Evolutionary conservation across 2,113 vertebrate genomes (phyloP).

Genomic region (Nannobrachium achirus): DNA sequence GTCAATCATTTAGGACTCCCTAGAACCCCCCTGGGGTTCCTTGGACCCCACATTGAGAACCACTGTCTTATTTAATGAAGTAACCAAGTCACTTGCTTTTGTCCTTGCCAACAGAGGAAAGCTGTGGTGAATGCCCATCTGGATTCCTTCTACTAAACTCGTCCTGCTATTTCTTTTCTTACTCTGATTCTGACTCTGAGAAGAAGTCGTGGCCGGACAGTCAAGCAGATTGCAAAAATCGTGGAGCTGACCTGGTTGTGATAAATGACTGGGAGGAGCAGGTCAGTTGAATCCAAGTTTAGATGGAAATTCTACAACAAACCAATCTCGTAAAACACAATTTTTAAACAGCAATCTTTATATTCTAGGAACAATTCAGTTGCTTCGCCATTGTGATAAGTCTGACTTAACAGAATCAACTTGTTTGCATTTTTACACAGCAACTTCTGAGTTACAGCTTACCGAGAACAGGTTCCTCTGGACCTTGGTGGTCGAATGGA

Average conservation of each 20-base stretch:
- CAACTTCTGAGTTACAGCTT: slow-evolving; percentile 17
- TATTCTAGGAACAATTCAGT: neutral
- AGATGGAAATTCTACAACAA: neutral
- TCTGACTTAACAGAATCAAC: neutral
- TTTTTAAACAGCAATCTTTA: neutral
- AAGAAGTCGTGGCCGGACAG: slow-evolving; percentile 63
- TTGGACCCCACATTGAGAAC: too few relatives aligned
- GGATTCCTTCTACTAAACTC: slow-evolving; percentile 57
- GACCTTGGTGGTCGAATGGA: slow-evolving; percentile 39
- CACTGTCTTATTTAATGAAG: too few relatives aligned
- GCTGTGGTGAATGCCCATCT: slow-evolving; percentile 55
- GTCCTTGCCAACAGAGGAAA: slow-evolving; percentile 54
- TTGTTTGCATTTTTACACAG: slow-evolving; percentile 35
- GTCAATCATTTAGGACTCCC: too few relatives aligned
- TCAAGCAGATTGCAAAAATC: slow-evolving; percentile 56
- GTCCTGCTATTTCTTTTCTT: slow-evolving; percentile 66
- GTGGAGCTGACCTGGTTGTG: slow-evolving; percentile 61
- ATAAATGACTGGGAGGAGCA: slow-evolving; percentile 61
- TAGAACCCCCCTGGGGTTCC: too few relatives aligned
- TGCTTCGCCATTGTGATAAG: neutral
- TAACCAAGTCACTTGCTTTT: neutral
- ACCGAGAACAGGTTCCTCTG: neutral
- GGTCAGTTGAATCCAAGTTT: slow-evolving; percentile 42
- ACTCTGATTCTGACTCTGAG: neutral
- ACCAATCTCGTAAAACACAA: neutral